Evolutionary conservation across 2,797 vertebrate species (phyloP).

Genomic region (Sebastes kiyomatsui): DNA sequence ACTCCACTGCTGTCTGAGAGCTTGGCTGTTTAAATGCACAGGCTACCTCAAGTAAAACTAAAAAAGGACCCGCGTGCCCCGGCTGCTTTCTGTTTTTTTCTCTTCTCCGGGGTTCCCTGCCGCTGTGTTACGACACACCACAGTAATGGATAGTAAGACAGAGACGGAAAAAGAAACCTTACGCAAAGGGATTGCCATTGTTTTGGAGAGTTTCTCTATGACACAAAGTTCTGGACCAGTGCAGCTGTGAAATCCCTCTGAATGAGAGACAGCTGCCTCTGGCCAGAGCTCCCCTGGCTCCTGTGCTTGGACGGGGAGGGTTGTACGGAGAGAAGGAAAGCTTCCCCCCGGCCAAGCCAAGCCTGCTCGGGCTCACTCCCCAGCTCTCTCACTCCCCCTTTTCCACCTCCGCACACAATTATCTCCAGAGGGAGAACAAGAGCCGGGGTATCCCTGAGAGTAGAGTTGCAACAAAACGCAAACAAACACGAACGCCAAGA

Average conservation of each 20-base stretch:
- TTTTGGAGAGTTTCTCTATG: slow-evolving; percentile 91
- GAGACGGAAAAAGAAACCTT: slow-evolving; percentile 54
- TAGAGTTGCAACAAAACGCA: slow-evolving; percentile 75
- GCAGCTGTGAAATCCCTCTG: slow-evolving; percentile 90
- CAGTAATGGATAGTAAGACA: slow-evolving; percentile 59
- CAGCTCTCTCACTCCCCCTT: neutral
- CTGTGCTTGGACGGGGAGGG: slow-evolving; percentile 42
- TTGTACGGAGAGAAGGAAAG: slow-evolving; percentile 73
- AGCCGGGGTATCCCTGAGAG: slow-evolving; percentile 79
- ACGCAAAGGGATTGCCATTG: slow-evolving; percentile 79
- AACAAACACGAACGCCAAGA: slow-evolving; percentile 78
- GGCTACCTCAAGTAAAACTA: slow-evolving; percentile 19
- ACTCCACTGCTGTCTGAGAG: slow-evolving; percentile 45
- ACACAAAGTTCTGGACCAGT: slow-evolving; percentile 90
- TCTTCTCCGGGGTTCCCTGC: slow-evolving; percentile 67
- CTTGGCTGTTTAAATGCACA: slow-evolving; percentile 31
- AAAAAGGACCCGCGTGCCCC: neutral
- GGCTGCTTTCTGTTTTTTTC: neutral
- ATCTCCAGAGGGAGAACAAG: slow-evolving; percentile 46
- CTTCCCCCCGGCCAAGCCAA: slow-evolving; percentile 54
- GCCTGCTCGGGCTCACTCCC: slow-evolving; percentile 20
- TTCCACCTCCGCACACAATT: slow-evolving; percentile 35
- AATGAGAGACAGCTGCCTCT: slow-evolving; percentile 86
- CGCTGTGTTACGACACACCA: slow-evolving; percentile 57
- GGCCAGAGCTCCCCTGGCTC: slow-evolving; percentile 75